Evolutionary conservation across 2,797 vertebrate genomes (phyloP).

Genomic region (Todus mexicanus): DNA sequence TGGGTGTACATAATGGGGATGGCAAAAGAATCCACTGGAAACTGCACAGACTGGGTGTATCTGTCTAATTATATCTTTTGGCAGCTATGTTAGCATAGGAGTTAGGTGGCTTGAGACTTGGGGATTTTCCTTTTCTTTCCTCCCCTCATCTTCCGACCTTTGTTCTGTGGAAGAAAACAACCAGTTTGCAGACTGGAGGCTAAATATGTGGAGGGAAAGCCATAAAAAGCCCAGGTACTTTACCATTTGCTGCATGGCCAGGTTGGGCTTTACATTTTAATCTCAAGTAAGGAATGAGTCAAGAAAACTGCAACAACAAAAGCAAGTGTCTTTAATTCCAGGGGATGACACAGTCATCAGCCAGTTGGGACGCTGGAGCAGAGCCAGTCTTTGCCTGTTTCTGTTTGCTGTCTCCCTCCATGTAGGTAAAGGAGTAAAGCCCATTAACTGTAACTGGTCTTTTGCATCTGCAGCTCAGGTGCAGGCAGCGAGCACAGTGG

Average conservation of each 20-base stretch:
- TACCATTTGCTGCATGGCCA: not conserved
- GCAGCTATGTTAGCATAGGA: not conserved
- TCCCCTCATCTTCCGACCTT: not conserved
- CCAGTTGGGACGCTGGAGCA: not conserved
- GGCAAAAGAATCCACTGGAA: not conserved
- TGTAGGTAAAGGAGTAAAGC: not conserved
- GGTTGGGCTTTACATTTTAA: not conserved
- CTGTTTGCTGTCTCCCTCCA: not conserved
- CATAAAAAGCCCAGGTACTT: not conserved
- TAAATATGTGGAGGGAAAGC: not conserved
- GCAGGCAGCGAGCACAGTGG: not conserved
- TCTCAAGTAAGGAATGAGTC: not conserved
- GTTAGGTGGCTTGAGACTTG: not conserved
- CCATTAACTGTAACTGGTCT: not conserved
- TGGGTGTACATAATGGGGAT: not conserved
- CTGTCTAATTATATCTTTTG: not conserved
- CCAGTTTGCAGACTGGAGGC: not conserved
- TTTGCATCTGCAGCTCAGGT: not conserved
- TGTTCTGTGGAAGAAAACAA: not conserved
- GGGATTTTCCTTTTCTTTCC: not conserved
- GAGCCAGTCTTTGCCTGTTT: not conserved
- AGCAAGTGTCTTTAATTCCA: not conserved
- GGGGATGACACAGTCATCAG: not conserved
- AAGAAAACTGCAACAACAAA: not conserved
- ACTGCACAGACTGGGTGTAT: not conserved